Conservation (phyloP, 2,888 invertebrate genomes). For the Rhimphoctona megacephalus region DNA sequence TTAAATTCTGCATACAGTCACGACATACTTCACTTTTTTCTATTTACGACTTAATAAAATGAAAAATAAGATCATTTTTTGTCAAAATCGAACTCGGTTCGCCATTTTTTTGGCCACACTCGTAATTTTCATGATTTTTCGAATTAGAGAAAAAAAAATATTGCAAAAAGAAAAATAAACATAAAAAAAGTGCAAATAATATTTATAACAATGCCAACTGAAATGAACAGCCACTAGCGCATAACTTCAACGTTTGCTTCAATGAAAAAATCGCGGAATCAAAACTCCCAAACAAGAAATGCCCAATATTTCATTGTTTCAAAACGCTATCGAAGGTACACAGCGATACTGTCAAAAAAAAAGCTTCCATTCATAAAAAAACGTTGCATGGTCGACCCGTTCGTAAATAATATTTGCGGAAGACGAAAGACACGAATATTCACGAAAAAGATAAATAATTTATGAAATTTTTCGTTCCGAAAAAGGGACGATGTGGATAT, state of each 20-base stretch:
- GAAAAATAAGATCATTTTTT: constrained; percentile 12
- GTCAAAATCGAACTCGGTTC: neutral
- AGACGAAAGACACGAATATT: neutral
- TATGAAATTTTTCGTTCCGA: constrained; percentile 14
- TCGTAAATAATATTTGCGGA: neutral
- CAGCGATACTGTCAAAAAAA: neutral
- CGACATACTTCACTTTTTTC: neutral
- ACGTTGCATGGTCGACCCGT: neutral
- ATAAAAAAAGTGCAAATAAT: neutral
- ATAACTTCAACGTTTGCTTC: too few species aligned
- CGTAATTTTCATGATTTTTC: neutral
- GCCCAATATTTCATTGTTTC: neutral
- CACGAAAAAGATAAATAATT: constrained; percentile 22
- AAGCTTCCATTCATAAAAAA: neutral
- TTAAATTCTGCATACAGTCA: constrained; percentile 23
- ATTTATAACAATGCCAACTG: neutral
- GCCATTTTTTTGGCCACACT: neutral
- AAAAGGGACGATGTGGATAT: neutral
- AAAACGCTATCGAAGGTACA: neutral
- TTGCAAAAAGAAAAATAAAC: neutral
- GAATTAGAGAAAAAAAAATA: neutral
- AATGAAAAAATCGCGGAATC: neutral
- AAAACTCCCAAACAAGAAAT: neutral
- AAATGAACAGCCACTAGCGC: neutral
- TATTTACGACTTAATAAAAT: constrained; percentile 3